Evolutionary conservation across 2,113 vertebrate species (phyloP).

Genomic region (Climacteris rufus): DNA sequence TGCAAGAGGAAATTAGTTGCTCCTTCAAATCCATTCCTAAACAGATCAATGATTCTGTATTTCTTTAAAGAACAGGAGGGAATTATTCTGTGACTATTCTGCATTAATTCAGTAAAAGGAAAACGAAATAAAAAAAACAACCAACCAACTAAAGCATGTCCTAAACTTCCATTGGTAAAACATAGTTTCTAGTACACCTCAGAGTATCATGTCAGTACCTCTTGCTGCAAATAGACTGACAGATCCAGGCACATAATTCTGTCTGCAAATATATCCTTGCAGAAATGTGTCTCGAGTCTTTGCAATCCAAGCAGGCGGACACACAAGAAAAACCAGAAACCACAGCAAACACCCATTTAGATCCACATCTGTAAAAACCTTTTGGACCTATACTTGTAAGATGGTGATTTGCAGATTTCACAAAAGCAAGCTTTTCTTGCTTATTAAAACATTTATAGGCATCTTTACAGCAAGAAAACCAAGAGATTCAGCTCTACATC

Average conservation of each 20-base stretch:
- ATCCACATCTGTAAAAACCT: background rate
- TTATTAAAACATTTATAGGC: background rate
- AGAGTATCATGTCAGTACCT: background rate
- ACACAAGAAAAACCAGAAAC: background rate
- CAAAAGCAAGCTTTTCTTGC: background rate
- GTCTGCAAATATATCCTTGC: background rate
- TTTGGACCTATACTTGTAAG: background rate
- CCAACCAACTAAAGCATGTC: background rate
- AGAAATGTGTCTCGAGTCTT: background rate
- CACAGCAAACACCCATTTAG: rapidly evolving
- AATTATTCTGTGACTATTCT: background rate
- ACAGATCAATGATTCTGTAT: background rate
- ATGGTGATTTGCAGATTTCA: background rate
- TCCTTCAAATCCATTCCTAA: background rate
- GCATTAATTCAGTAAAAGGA: background rate
- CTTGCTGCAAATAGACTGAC: background rate
- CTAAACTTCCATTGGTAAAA: background rate
- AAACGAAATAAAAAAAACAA: background rate
- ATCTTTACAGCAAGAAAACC: background rate
- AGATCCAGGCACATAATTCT: background rate
- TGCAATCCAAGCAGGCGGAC: background rate
- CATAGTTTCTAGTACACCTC: background rate
- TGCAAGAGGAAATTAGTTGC: background rate
- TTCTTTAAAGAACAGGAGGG: background rate
- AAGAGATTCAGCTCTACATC: background rate